phyloP scores from a whole-genome alignment of 2,888 invertebrate genomes.

The Netelia melanura region DNA sequence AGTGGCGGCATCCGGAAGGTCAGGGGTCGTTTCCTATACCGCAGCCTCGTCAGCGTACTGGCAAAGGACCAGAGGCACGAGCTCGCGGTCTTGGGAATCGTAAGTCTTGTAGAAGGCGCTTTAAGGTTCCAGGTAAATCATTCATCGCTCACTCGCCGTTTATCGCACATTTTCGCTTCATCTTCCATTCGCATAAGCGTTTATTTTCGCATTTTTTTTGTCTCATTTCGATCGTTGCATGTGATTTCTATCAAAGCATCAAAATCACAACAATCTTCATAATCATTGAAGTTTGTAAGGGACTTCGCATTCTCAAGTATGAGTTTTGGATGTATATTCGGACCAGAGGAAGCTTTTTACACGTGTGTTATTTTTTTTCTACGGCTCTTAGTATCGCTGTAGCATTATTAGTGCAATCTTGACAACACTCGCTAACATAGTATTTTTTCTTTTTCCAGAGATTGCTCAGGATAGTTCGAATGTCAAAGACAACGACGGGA shows the following conservation, averaged over 20 bases:
- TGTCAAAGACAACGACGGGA: slow-evolving; percentile 62
- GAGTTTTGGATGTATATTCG: slow-evolving; percentile 6
- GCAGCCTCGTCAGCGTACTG: slow-evolving; percentile 78
- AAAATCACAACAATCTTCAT: slow-evolving; percentile 9
- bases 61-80: slow-evolving; percentile 74
- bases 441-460: slow-evolving; percentile 69
- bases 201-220: neutral
- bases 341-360: neutral
- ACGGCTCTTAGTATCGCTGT: slow-evolving; percentile 29
- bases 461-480: slow-evolving; percentile 68
- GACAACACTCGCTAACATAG: neutral
- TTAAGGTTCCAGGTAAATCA: slow-evolving; percentile 80
- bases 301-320: neutral
- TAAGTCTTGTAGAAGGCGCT: slow-evolving; percentile 83
- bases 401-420: neutral
- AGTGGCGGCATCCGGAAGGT: slow-evolving; percentile 76
- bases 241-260: neutral
- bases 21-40: slow-evolving; percentile 76
- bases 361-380: slow-evolving; percentile 4
- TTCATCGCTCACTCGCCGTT: slow-evolving; percentile 17
- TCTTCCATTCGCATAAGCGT: neutral
- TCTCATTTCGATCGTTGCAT: neutral
- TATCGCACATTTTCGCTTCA: slow-evolving; percentile 36
- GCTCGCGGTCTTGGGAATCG: slow-evolving; percentile 79
- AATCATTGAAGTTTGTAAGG: slow-evolving; percentile 3